Percentiles rank a stretch among this genome's conserved stretches.
These are phyloP conservation scores for Hermatobates lingyangjiaoensis DNA, from an alignment of 1,140 invertebrate species.

Conservation along the genomic window DNA sequence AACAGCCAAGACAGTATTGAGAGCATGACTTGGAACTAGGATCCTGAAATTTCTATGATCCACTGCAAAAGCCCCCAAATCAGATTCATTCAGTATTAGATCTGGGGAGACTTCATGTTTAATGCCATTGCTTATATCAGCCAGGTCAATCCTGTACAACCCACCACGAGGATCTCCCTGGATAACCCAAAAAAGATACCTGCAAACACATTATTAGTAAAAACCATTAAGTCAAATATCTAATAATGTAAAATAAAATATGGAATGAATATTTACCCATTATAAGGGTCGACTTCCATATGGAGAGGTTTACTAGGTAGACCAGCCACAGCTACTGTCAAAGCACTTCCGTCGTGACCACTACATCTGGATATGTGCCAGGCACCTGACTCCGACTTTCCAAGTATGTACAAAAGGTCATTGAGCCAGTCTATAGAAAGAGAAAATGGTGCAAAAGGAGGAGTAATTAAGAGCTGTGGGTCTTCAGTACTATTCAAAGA, in stretches of 20 bases:
- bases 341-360: conserved; percentile 39
- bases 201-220: conserved; percentile 22
- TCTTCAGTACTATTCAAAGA: conserved; percentile 19
- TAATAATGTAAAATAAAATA: background rate
- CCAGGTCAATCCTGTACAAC: conserved; percentile 58
- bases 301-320: conserved; percentile 45
- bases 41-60: conserved; percentile 65
- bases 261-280: conserved; percentile 41
- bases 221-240: background rate
- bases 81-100: conserved; percentile 34
- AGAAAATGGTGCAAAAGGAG: conserved; percentile 30
- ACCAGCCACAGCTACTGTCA: conserved; percentile 43
- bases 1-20: conserved; percentile 59
- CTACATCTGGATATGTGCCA: conserved; percentile 59
- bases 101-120: conserved; percentile 34
- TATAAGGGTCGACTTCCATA: conserved; percentile 77
- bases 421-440: conserved; percentile 69
- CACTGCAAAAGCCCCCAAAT: conserved; percentile 51
- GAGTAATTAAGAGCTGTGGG: background rate
- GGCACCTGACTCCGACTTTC: conserved; percentile 28
- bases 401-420: conserved; percentile 57
- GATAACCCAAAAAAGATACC: conserved; percentile 63
- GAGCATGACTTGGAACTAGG: conserved; percentile 46
- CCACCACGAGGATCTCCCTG: conserved; percentile 35
- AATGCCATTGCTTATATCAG: conserved; percentile 44